These are phyloP conservation scores for Esox masquinongy DNA, from an alignment of 2,797 vertebrate species.

Conservation along the genomic window DNA sequence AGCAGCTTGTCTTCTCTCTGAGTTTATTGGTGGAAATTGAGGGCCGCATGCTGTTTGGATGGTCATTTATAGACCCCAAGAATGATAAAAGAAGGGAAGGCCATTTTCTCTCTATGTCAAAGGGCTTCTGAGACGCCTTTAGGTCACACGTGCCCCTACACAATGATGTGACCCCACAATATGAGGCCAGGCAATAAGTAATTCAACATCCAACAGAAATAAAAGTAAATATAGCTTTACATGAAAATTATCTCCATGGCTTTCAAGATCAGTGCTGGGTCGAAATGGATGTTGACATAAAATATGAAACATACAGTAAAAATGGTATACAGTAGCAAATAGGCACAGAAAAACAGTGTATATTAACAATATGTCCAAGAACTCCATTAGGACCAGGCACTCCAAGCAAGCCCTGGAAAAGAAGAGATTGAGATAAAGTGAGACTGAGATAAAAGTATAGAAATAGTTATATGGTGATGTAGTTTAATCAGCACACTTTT, in stretches of 20 bases:
- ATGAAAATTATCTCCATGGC: neutral
- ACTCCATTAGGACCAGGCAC: slow-evolving; percentile 93
- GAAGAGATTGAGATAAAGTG: slow-evolving; percentile 50
- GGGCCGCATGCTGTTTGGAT: neutral
- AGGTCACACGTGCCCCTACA: too few species aligned
- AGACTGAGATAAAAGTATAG: slow-evolving; percentile 24
- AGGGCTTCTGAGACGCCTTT: too few species aligned
- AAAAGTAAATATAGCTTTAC: neutral
- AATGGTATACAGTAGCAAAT: slow-evolving; percentile 5
- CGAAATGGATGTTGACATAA: neutral
- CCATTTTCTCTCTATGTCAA: neutral
- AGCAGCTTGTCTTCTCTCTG: slow-evolving; percentile 23
- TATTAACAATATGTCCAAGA: slow-evolving; percentile 94
- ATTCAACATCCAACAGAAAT: neutral
- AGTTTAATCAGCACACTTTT: too few species aligned
- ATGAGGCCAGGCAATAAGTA: neutral
- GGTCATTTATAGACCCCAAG: slow-evolving; percentile 21
- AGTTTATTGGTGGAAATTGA: slow-evolving; percentile 19
- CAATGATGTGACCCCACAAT: neutral
- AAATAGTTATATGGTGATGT: too few species aligned
- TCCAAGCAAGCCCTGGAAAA: slow-evolving; percentile 88
- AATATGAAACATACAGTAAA: neutral
- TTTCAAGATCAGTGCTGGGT: neutral
- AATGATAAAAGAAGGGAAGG: too few species aligned
- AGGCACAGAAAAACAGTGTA: slow-evolving; percentile 31